Percentiles rank a stretch among this genome's conserved stretches.
These are phyloP conservation scores for Rambutsinella grinnellia DNA, from an alignment of 2,888 invertebrate species.

Conservation along the genomic window DNA sequence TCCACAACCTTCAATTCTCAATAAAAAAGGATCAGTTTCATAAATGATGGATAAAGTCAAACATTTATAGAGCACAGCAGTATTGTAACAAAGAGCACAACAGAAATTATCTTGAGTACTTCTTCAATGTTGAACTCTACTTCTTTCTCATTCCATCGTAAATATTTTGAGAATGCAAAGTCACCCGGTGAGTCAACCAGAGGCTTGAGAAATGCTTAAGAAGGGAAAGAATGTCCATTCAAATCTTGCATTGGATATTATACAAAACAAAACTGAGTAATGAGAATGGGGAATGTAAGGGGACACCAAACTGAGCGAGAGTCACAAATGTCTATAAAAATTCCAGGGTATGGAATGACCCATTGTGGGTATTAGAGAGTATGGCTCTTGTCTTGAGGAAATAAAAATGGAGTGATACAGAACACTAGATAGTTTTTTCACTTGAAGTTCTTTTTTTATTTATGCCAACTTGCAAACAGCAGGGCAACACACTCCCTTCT, in stretches of 20 bases:
- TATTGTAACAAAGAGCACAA: not conserved
- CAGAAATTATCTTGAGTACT: not conserved
- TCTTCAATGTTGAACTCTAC: not conserved
- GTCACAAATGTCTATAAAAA: constrained; percentile 43
- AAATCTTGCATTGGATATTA: not conserved
- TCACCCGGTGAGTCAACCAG: constrained; percentile 45
- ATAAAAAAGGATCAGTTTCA: constrained; percentile 30
- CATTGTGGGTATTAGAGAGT: not conserved
- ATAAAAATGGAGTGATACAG: constrained; percentile 38
- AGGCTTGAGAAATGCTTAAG: constrained; percentile 32
- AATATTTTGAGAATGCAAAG: constrained; percentile 41
- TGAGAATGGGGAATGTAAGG: constrained; percentile 12
- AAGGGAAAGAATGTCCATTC: not conserved
- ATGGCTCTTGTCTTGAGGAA: not conserved
- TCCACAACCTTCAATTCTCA: constrained; percentile 46
- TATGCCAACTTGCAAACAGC: constrained; percentile 32
- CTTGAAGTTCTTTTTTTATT: not conserved
- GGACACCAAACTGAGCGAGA: constrained; percentile 51
- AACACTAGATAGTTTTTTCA: not conserved
- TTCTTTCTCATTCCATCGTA: constrained; percentile 26
- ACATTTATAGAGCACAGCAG: not conserved
- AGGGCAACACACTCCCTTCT: constrained; percentile 18
- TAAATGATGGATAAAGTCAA: constrained; percentile 6
- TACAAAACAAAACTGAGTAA: not conserved
- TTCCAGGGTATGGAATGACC: constrained; percentile 35